A percentile compares a stretch with the other conserved stretches of the same genome.
phyloP scores from a whole-genome alignment of 2,797 vertebrate genomes.

The Thripadectes ignobilis region DNA sequence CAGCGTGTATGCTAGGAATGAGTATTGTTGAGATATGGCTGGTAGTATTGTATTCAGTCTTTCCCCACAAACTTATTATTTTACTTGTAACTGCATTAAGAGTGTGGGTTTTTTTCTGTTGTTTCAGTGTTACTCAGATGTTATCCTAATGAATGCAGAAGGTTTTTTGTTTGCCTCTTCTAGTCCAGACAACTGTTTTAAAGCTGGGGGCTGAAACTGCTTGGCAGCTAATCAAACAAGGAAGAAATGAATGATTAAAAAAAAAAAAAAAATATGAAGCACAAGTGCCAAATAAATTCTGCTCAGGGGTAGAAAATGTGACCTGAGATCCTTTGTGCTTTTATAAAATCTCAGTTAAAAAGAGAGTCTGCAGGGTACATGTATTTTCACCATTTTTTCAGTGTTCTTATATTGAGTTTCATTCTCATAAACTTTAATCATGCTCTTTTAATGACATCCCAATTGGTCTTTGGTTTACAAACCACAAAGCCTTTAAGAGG shows the following conservation, averaged over 20 bases:
- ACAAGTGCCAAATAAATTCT: background rate
- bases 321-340: background rate
- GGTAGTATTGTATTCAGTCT: background rate
- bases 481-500: background rate
- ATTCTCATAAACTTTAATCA: background rate
- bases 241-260: background rate
- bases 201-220: background rate
- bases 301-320: background rate
- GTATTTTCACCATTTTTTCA: background rate
- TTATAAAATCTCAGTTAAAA: background rate
- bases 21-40: background rate
- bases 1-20: background rate
- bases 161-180: background rate
- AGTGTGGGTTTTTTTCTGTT: background rate
- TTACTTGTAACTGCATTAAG: background rate
- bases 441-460: background rate
- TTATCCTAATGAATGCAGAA: background rate
- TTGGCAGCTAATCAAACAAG: constrained; percentile 45
- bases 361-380: background rate
- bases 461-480: constrained; percentile 1
- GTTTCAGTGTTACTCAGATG: background rate
- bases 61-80: background rate
- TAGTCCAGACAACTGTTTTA: constrained; percentile 10
- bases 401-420: background rate
- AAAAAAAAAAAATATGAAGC: background rate